A percentile compares a stretch with the other conserved stretches of the same genome.
phyloP scores from a whole-genome alignment of 2,797 vertebrate species.

The Notoglanidium macrostoma region DNA sequence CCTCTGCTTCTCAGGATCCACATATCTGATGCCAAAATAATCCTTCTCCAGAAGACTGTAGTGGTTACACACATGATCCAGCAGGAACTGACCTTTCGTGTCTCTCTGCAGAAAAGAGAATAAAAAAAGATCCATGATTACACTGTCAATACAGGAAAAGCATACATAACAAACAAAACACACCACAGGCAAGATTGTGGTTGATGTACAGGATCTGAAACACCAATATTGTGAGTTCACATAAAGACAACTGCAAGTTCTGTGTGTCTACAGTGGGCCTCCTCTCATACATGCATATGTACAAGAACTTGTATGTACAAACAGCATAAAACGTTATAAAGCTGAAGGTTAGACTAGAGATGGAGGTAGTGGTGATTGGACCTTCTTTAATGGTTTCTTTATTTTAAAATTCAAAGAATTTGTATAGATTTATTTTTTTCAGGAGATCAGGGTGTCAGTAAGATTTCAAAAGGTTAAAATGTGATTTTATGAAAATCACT shows the following conservation, averaged over 20 bases:
- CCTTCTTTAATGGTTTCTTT: neutral
- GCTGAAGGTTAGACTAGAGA: neutral
- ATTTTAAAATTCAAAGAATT: neutral
- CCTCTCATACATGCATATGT: too few species aligned
- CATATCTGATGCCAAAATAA: slow-evolving; percentile 97
- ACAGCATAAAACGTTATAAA: neutral
- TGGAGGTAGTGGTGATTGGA: neutral
- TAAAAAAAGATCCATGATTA: neutral
- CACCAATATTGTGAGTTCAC: neutral
- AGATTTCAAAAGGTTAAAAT: too few species aligned
- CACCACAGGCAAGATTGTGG: neutral
- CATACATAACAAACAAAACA: neutral
- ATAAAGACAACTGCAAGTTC: neutral
- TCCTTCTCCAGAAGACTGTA: slow-evolving; percentile 97
- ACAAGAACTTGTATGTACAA: neutral
- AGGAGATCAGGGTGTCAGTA: neutral
- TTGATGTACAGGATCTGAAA: neutral
- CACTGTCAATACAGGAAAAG: neutral
- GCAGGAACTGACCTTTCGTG: slow-evolving; percentile 93
- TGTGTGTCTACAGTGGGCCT: neutral
- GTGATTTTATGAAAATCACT: neutral
- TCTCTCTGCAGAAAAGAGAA: slow-evolving; percentile 81
- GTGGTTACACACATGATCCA: slow-evolving; percentile 96
- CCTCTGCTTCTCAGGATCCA: slow-evolving; percentile 96
- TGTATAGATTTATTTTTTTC: neutral